phyloP scores from a whole-genome alignment of 2,797 vertebrate genomes.

The Apodemus agrarius region DNA sequence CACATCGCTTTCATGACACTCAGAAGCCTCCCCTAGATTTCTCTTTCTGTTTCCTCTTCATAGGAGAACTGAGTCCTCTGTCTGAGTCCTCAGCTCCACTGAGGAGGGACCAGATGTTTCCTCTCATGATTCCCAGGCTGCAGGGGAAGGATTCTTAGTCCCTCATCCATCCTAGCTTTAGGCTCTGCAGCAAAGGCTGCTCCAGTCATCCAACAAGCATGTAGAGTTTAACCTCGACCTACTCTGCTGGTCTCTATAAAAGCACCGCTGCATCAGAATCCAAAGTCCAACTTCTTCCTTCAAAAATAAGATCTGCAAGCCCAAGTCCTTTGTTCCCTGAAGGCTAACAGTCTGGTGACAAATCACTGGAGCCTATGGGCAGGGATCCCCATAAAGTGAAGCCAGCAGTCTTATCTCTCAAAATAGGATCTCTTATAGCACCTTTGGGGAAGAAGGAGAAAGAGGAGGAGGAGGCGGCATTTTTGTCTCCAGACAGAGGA shows the following conservation, averaged over 20 bases:
- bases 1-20: neutral
- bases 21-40: neutral
- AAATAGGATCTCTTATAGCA: neutral
- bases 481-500: conserved; percentile 7
- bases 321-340: neutral
- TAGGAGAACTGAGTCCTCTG: neutral
- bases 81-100: neutral
- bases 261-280: neutral
- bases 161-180: neutral
- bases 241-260: conserved; percentile 28
- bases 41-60: neutral
- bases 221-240: neutral
- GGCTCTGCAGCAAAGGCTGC: neutral
- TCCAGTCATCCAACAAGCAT: neutral
- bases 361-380: neutral
- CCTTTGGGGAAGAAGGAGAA: neutral
- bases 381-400: neutral
- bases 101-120: neutral
- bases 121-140: neutral
- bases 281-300: conserved; percentile 29
- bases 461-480: neutral
- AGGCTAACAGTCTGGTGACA: neutral
- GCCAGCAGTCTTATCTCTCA: neutral
- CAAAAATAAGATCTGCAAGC: neutral
- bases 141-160: neutral